phyloP scores from a whole-genome alignment of 1,140 invertebrate species.

The Drosophila elegans region DNA sequence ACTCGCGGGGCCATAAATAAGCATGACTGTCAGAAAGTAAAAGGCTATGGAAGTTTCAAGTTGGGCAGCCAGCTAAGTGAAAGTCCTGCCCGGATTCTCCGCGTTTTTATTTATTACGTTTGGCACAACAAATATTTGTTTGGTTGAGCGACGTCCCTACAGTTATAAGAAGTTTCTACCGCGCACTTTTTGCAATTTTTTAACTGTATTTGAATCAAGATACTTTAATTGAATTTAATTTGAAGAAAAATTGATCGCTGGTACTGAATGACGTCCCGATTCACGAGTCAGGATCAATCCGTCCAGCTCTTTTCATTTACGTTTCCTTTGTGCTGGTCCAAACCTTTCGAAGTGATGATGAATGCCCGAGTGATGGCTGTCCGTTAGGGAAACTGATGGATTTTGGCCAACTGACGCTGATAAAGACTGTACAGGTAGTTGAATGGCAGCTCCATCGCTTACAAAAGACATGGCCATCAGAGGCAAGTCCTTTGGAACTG shows the following conservation, averaged over 20 bases:
- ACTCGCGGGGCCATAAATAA: conserved; percentile 70
- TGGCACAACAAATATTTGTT: conserved; percentile 20
- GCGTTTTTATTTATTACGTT: conserved; percentile 57
- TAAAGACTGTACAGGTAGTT: not conserved
- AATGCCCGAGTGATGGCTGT: not conserved
- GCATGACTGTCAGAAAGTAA: conserved; percentile 73
- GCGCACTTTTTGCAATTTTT: conserved; percentile 64
- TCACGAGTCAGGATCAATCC: conserved; percentile 1
- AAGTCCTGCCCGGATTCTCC: conserved; percentile 44
- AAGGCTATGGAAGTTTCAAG: conserved; percentile 8
- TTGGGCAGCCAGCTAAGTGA: conserved; percentile 42
- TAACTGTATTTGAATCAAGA: conserved; percentile 56
- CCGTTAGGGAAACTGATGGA: not conserved
- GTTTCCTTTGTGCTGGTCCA: no score
- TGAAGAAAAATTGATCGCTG: no score
- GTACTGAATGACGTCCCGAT: no score
- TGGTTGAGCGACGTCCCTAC: not conserved
- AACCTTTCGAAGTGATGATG: not conserved
- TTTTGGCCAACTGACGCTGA: not conserved
- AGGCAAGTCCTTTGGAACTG: no score
- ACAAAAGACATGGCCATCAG: not conserved
- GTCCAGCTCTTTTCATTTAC: not conserved
- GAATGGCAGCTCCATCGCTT: not conserved
- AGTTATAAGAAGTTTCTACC: conserved; percentile 29
- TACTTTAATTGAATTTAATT: no score